These are phyloP conservation scores for Charina bottae DNA, from an alignment of 2,113 vertebrate species.

Conservation along the genomic window DNA sequence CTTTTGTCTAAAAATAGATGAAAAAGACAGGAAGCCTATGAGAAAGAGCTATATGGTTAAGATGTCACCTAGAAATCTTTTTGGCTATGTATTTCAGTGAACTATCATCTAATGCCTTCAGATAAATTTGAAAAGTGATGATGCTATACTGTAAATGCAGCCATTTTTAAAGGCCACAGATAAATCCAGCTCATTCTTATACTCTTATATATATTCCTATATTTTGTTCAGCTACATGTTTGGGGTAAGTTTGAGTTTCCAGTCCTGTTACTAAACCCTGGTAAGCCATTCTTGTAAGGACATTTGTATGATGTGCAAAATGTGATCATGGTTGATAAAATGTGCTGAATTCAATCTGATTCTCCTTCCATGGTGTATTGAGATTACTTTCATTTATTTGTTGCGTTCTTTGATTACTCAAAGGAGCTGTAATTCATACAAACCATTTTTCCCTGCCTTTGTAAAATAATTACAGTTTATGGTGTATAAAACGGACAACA, in stretches of 20 bases:
- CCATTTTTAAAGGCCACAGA: background rate
- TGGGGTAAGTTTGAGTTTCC: background rate
- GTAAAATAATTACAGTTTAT: background rate
- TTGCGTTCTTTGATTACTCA: background rate
- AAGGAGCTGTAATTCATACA: background rate
- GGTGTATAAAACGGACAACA: background rate
- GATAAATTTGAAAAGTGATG: background rate
- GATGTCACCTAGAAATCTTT: background rate
- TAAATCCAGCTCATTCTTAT: background rate
- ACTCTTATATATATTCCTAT: background rate
- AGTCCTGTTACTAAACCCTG: background rate
- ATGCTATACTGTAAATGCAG: background rate
- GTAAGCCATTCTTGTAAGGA: background rate
- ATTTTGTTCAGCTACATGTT: background rate
- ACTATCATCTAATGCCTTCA: background rate
- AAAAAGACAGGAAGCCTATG: background rate
- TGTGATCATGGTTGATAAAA: background rate
- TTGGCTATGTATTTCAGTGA: background rate
- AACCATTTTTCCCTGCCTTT: background rate
- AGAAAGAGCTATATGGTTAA: background rate
- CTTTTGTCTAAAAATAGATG: background rate
- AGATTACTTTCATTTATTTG: background rate
- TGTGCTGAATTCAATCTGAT: background rate
- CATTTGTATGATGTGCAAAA: background rate
- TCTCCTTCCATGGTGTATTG: background rate